Percentiles rank a stretch among this genome's conserved stretches.
phyloP scores from a whole-genome alignment of 2,888 invertebrate species.

The Ochropleura plecta region DNA sequence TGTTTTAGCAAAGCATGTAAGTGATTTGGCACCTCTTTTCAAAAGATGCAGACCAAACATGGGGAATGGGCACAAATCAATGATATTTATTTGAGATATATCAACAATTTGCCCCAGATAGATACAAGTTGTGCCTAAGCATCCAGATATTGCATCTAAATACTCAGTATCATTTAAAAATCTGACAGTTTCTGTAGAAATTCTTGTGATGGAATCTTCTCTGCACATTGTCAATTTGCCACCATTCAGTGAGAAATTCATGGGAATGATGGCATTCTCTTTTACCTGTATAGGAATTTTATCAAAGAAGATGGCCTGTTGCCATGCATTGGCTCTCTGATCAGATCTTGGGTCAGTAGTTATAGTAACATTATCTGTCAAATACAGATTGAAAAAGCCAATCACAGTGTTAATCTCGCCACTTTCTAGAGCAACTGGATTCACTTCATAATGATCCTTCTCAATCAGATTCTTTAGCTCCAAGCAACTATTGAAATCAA shows the following conservation, averaged over 20 bases:
- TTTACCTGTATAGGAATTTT: constrained; percentile 79
- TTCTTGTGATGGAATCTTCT: constrained; percentile 69
- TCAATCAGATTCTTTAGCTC: constrained; percentile 82
- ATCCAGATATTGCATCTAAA: constrained; percentile 80
- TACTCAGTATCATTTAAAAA: constrained; percentile 89
- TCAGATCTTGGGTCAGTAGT: constrained; percentile 91
- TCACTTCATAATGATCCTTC: constrained; percentile 71
- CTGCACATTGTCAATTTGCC: constrained; percentile 81
- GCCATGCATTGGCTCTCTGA: constrained; percentile 92
- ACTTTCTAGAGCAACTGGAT: constrained; percentile 79
- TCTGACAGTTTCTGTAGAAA: constrained; percentile 79
- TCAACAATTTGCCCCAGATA: constrained; percentile 82
- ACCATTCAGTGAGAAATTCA: constrained; percentile 80
- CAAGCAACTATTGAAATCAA: constrained; percentile 91
- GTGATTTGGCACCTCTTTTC: constrained; percentile 84
- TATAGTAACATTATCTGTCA: constrained; percentile 91
- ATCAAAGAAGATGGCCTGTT: constrained; percentile 93
- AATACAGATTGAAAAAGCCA: constrained; percentile 94
- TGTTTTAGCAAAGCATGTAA: constrained; percentile 85
- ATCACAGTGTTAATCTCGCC: constrained; percentile 92
- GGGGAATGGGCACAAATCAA: constrained; percentile 92
- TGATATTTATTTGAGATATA: constrained; percentile 79
- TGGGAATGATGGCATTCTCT: constrained; percentile 74
- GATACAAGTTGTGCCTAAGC: constrained; percentile 79
- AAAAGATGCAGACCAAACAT: constrained; percentile 91